A percentile compares a stretch with the other conserved stretches of the same genome.
phyloP scores from a whole-genome alignment of 2,888 invertebrate species.

The Polylopha cassiicola region DNA sequence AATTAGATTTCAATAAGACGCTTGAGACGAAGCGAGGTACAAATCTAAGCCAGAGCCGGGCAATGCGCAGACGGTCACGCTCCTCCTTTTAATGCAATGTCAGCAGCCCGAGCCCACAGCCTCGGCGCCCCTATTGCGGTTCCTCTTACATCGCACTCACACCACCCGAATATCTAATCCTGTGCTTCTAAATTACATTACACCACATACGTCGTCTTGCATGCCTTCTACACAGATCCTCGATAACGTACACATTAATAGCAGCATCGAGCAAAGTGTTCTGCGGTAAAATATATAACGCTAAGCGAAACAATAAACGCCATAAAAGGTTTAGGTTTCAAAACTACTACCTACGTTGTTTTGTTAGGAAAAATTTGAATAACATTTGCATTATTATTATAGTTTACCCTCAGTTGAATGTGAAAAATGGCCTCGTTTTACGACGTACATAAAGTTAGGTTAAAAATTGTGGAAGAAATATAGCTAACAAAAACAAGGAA shows the following conservation, averaged over 20 bases:
- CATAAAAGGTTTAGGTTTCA: neutral
- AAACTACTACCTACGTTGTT: slow-evolving; percentile 3
- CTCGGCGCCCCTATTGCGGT: slow-evolving; percentile 21
- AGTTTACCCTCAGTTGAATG: slow-evolving; percentile 9
- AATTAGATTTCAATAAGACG: slow-evolving; percentile 77
- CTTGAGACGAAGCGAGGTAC: slow-evolving; percentile 59
- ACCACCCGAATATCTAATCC: slow-evolving; percentile 30
- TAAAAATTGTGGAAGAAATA: slow-evolving; percentile 23
- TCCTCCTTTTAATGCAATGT: slow-evolving; percentile 62
- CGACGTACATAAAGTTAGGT: slow-evolving; percentile 22
- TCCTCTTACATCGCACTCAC: slow-evolving; percentile 18
- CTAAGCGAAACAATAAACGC: neutral
- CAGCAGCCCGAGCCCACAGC: slow-evolving; percentile 38
- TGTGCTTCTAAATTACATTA: slow-evolving; percentile 29
- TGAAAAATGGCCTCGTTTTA: slow-evolving; percentile 18
- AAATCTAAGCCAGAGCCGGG: slow-evolving; percentile 62
- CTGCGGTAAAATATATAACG: neutral
- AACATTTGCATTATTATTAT: slow-evolving; percentile 15
- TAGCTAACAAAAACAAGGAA: slow-evolving; percentile 40
- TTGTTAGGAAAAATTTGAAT: slow-evolving; percentile 9
- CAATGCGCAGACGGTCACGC: slow-evolving; percentile 64
- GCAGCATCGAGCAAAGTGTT: slow-evolving; percentile 22
- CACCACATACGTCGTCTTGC: slow-evolving; percentile 20
- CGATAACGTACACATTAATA: slow-evolving; percentile 32
- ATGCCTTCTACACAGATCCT: slow-evolving; percentile 9